Conservation (phyloP, 2,888 invertebrate genomes). For the Ferdinandea cuprea region DNA sequence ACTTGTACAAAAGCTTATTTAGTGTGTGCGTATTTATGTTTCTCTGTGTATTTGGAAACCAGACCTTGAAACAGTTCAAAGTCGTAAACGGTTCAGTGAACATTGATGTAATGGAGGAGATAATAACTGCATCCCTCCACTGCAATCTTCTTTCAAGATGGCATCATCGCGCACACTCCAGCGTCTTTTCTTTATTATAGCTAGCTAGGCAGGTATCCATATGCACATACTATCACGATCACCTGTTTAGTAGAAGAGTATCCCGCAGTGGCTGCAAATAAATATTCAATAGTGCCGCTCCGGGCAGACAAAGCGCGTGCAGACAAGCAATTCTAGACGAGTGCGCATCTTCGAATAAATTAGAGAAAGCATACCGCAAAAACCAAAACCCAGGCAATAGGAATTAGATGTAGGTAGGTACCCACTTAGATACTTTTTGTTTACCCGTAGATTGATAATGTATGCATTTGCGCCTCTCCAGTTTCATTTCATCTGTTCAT, state of each 20-base stretch:
- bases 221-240: constrained; percentile 36
- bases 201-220: too few species aligned
- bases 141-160: constrained; percentile 51
- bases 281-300: constrained; percentile 41
- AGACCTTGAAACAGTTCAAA: constrained; percentile 83
- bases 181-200: constrained; percentile 4
- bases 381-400: neutral
- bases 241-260: constrained; percentile 60
- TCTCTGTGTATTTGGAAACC: constrained; percentile 39
- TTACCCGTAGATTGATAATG: constrained; percentile 14
- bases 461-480: neutral
- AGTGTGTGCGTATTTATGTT: neutral
- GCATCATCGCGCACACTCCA: constrained; percentile 35
- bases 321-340: constrained; percentile 45
- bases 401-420: neutral
- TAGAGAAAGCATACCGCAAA: constrained; percentile 43
- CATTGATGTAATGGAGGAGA: constrained; percentile 77
- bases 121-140: constrained; percentile 57
- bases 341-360: constrained; percentile 56
- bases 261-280: constrained; percentile 20
- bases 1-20: neutral
- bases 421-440: constrained; percentile 16
- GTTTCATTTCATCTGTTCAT: constrained; percentile 46
- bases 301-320: constrained; percentile 38
- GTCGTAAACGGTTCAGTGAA: constrained; percentile 83